Evolutionary conservation across 2,888 invertebrate species (phyloP).

Genomic region (Coelinius sp.): DNA sequence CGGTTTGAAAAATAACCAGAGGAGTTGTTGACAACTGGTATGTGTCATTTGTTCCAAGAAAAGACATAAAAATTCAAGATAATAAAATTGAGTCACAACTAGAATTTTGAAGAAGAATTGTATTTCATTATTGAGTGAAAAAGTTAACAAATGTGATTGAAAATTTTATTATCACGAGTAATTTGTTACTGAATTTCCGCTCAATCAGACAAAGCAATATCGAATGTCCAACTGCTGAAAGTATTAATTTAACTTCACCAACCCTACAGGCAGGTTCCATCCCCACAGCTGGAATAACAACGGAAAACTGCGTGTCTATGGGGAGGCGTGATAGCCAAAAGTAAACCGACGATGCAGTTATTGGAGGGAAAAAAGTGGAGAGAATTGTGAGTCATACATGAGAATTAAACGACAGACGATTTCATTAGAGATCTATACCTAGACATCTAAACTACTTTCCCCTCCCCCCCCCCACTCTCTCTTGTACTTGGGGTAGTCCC

Average conservation of each 20-base stretch:
- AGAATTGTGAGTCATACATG: slow-evolving; percentile 17
- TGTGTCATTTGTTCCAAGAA: not conserved
- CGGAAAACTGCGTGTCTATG: not conserved
- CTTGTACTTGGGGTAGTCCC: slow-evolving; percentile 59
- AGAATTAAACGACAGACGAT: slow-evolving; percentile 37
- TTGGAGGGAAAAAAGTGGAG: not conserved
- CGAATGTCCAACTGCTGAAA: slow-evolving; percentile 8
- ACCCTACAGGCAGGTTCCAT: slow-evolving; percentile 1
- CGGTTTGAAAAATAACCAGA: not conserved
- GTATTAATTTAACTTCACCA: slow-evolving; percentile 43
- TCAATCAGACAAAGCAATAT: slow-evolving; percentile 9
- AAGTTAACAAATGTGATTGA: not conserved
- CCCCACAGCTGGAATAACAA: slow-evolving; percentile 42
- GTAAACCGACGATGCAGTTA: slow-evolving; percentile 29
- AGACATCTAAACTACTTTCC: not conserved
- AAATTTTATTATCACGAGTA: slow-evolving; percentile 9
- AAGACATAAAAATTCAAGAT: too few species aligned
- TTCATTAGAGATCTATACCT: slow-evolving; percentile 46
- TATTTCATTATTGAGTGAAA: too few species aligned
- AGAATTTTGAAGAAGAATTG: too few species aligned
- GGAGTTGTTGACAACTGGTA: not conserved
- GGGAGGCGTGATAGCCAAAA: slow-evolving; percentile 26
- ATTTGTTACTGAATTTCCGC: not conserved
- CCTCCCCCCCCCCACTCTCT: slow-evolving; percentile 31
- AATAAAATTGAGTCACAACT: too few species aligned